These are phyloP conservation scores for Periparus ater DNA, from an alignment of 2,797 vertebrate species.

Conservation along the genomic window DNA sequence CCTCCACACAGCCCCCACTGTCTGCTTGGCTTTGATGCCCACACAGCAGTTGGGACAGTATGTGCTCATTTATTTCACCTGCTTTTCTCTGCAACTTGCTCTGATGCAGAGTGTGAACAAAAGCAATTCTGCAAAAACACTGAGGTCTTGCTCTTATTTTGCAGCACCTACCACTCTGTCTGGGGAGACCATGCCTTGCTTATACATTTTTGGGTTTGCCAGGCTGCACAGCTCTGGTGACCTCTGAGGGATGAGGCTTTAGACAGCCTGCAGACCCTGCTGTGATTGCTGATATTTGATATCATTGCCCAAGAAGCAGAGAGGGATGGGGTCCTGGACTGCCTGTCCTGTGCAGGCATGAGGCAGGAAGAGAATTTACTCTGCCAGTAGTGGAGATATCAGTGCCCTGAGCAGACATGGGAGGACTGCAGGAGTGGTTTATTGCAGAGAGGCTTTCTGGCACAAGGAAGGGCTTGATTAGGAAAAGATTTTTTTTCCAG, in stretches of 20 bases:
- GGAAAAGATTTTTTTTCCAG: background rate
- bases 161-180: background rate
- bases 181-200: background rate
- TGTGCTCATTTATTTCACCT: background rate
- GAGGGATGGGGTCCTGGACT: background rate
- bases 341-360: fast-evolving
- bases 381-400: background rate
- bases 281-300: background rate
- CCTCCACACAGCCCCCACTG: background rate
- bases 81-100: background rate
- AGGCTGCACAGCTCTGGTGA: background rate
- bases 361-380: background rate
- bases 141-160: background rate
- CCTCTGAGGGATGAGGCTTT: background rate
- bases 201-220: background rate
- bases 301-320: background rate
- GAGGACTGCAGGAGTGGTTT: background rate
- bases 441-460: background rate
- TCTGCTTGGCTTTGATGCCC: background rate
- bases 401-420: fast-evolving
- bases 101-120: fast-evolving
- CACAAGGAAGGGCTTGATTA: background rate
- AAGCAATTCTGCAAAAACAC: background rate
- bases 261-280: background rate
- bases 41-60: background rate